Base-by-base conservation (phyloP, 2,113 vertebrate genomes). In the Jaculus jaculus region DNA sequence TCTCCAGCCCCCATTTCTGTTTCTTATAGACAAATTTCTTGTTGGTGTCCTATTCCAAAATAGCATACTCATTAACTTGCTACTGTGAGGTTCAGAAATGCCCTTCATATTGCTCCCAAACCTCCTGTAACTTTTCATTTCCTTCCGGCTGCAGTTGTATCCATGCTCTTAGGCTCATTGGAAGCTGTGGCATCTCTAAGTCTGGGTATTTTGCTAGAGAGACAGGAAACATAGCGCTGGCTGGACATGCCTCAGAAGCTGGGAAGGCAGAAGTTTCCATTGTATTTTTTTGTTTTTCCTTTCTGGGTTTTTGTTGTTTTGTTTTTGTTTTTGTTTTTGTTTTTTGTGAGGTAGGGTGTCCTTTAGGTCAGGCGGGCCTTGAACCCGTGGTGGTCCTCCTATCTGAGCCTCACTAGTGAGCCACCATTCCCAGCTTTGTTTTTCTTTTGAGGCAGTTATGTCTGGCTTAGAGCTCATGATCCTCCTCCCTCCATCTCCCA, bases 51-150 rank as follows among this genome's bases (percentile, higher is more conserved):
- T 58, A 66, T 28, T 91, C 51, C 80, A 78, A 85, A 83, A 87
- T 78, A 69, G 32, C 20, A 24, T 90, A 72, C 63, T 96, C 18
- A 79, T 84, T 93, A 89, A 89, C 71, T 75, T 88, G 5, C 37
- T 84, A 80, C 73, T 84, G 72, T 89, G 2, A 87, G 24, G 12
- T 20, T 91, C 84, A 74, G 68, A 94, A 91, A 72, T 13, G 17
- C 65, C 51, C 2, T 20, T 71, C 39, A 66, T 26, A 26, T 94
- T 77, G 42, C 68, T 90, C 47, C 42, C 34, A 75, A 60, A 3
- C 39, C 16, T 87, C 42, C 12, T 75, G 12, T 58, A 83, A 63
- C 37, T 90, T 97, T 77, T 79, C 95, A 74, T 93, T 85, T 94
- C 61, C 34, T 88, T 87, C 65, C 90, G 82, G 28, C 54, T 80